Conservation (phyloP, 2,113 vertebrate genomes). For the Sapajus apella region DNA sequence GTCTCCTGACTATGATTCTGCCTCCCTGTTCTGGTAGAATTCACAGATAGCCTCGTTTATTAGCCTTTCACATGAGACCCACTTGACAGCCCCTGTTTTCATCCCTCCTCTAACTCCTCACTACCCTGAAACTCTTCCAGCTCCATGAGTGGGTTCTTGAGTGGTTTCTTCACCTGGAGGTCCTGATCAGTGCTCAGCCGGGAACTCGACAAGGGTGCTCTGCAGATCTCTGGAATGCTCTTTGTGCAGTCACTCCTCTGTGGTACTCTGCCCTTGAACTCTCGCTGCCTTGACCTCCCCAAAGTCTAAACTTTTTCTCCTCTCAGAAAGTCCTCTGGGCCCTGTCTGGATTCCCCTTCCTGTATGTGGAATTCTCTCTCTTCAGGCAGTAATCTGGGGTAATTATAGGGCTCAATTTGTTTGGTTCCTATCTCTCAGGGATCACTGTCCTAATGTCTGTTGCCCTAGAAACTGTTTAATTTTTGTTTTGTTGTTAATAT, state of each 20-base stretch:
- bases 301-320: neutral
- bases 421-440: neutral
- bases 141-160: too few species aligned
- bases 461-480: neutral
- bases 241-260: neutral
- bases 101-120: neutral
- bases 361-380: neutral
- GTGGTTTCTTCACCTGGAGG: neutral
- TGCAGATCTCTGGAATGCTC: neutral
- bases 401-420: neutral
- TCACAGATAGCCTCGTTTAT: neutral
- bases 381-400: neutral
- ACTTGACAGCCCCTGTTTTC: neutral
- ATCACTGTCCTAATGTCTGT: neutral
- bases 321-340: neutral
- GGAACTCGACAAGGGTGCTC: neutral
- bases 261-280: neutral
- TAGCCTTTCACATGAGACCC: neutral
- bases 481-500: neutral
- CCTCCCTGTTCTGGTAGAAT: neutral
- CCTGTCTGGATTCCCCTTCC: neutral
- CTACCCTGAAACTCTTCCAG: neutral
- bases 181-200: neutral
- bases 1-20: neutral
- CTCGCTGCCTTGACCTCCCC: neutral